Conservation (phyloP, 2,888 invertebrate species). For the Sinelater perroti region DNA sequence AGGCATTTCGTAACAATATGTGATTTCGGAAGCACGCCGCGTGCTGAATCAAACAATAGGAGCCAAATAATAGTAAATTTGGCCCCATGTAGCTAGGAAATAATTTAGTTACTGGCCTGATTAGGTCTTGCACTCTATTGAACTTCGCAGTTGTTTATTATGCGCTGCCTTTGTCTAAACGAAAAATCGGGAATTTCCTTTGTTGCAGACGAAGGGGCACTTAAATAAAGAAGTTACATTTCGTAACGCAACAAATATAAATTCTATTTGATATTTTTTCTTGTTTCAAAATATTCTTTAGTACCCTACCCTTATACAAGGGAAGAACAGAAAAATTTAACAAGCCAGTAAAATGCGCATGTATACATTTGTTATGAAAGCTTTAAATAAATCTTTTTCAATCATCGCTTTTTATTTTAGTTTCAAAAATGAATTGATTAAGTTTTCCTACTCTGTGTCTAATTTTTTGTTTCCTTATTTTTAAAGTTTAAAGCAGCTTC, state of each 20-base stretch:
- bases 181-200: not conserved
- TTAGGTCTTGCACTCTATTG: conserved; percentile 11
- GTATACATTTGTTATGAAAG: not conserved
- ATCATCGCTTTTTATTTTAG: not conserved
- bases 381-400: not conserved
- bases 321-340: too few relatives aligned
- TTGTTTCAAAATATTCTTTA: too few relatives aligned
- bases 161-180: not conserved
- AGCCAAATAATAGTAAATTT: conserved; percentile 38
- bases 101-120: conserved; percentile 37
- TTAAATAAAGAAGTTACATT: too few relatives aligned
- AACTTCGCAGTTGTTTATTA: conserved; percentile 4
- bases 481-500: too few relatives aligned
- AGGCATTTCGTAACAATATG: conserved; percentile 43
- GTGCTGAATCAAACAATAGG: conserved; percentile 36
- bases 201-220: too few relatives aligned
- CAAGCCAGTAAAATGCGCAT: too few relatives aligned
- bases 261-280: not conserved
- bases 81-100: conserved; percentile 37
- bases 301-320: too few relatives aligned
- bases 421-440: not conserved
- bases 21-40: conserved; percentile 38
- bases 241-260: too few relatives aligned
- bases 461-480: too few relatives aligned
- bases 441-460: too few relatives aligned